Base-by-base conservation (phyloP, 2,888 invertebrate genomes). In the Oasisia sp. region DNA sequence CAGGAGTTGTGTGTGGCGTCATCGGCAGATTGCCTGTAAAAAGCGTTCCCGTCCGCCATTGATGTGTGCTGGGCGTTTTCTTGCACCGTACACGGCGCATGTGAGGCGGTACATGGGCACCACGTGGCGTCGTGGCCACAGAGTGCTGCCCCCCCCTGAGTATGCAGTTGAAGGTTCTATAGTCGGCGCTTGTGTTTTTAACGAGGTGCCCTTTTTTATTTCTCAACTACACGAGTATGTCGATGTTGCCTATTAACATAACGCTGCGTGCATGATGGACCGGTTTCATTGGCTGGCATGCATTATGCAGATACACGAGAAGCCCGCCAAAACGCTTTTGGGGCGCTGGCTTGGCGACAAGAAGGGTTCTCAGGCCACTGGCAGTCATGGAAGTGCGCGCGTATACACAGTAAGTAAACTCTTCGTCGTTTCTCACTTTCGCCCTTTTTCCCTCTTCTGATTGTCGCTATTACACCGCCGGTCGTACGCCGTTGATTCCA, bases 151-250 rank as follows among this genome's bases (percentile, higher is more conserved):
- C 74, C 74, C 74, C 38, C 74, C 74, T 4, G 27, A 74, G 74
- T 5, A 19, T 74, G 74, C 74, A 74, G 74, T 74, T 74, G 74
- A 74, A 74, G 74, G 74, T 74, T 74, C 74, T 74, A 14, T 74
- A 74, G 74, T 74, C 74, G 27, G 27, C 74, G 74, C 74, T 74
- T 74, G 74, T 74, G 74, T 74, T 74, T 74, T 74, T 74, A 74
- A 74, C 74, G 74, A 74, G 74, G 74, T 74, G 27, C 74, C n/a
- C 74, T 74, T 74, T 74, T 74, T 74, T 74, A 74, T 74, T 74
- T 74, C 74, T 74, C 74, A 74, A 74, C 74, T 74, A 74, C 74
- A 74, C 74, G 74, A 74, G 74, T 74, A 74, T 74, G 74, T 74
- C 27, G 74, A 74, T 74, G 74, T 74, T n/a, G 8, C 74, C 74